Base-by-base conservation (phyloP, 2,113 vertebrate genomes). In the Holacanthus passer region DNA sequence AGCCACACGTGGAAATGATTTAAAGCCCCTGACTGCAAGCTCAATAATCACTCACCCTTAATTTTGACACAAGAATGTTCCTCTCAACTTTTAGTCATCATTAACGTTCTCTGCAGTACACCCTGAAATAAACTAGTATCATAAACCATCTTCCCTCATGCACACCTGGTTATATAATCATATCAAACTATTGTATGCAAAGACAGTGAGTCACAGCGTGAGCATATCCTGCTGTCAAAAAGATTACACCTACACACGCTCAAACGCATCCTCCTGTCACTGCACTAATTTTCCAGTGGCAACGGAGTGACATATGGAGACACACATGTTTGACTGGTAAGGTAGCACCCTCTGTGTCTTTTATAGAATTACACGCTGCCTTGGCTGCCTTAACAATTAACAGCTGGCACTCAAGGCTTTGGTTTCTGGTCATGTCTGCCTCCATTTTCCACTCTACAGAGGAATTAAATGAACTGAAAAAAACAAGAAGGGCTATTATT, bases 211-310 rank as follows among this genome's bases (percentile, higher is more conserved):
- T 83, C 80, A 43, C 86, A 83, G 81, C 16, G 13, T 45, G 55
- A 79, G 52, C 11, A 17, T 55, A 64, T 58, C 24, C 67, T 73
- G 67, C 76, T 82, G 85, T 91, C 90, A 82, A 67, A 88, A 63
- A 62, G 60, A 87, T 89, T 70, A 79, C 83, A 89, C 83, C 81
- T 77, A 75, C 83, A 75, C 73, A 81, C 80, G 52, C 47, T 77
- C 64, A 70, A 65, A 82, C 11, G 24, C 66, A 48, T 80, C 82
- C 58, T 78, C 56, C 52, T 70, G 73, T 69, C 81, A 81, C 73
- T 56, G 74, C 67, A 32, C 82, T 81, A n/a, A 72, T 86, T 72
- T 77, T 75, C 58, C 78, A 55, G 58, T 24, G 68, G 64, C 64
- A 63, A 60, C 32, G 48, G 35, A 81, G 81, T 67, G 86, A 74